Evolutionary conservation across 30 jellyfish, hydroid and myxozoan species (phyloP), one percentile per base, ranked within the genome.

Genomic region (Hydra vulgaris): DNA sequence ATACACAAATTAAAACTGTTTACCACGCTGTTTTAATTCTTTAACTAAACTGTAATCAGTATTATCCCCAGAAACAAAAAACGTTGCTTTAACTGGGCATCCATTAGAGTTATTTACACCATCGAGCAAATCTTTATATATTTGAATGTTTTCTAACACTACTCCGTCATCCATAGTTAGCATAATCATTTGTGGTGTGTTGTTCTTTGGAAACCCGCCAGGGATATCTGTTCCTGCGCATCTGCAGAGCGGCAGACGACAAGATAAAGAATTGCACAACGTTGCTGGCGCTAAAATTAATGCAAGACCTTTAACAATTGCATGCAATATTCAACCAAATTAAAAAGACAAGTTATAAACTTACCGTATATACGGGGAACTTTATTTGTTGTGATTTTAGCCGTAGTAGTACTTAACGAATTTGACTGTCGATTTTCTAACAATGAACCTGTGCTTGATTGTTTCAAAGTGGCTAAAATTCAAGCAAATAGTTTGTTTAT

Each of bases 41-140:
- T 77, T 71, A 0, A 90, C 95, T 79, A 82, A 26, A 4, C 71
- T 70, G 76, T 90, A 90, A 77, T 90, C 67, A 25, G 97, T 90
- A 74, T 86, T 54, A 53, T 79, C 73, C 67, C 86, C 85, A 54
- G 89, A 25, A 4, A 87, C 89, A 54, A 91, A 91, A 78, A 91
- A 91, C 8, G 98, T 91, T 0, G 89, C 98, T 0, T 95, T 86
- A 77, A 87, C 68, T 23, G 88, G 89, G 82, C 98, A 91, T 1
- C 98, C 98, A 74, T 91, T 91, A 18, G 95, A 96, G 26, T 91
- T 91, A 21, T 27, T 82, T 54, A n/a, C n/a, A n/a, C 66, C 74
- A 12, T 26, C 25, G 16, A 85, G 78, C 53, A 90, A 54, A 18
- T 26, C 66, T 26, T 77, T 79, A 72, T 79, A 90, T 23, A 72